phyloP scores from a whole-genome alignment of 2,888 invertebrate species.

The Chelonus formosanus region DNA sequence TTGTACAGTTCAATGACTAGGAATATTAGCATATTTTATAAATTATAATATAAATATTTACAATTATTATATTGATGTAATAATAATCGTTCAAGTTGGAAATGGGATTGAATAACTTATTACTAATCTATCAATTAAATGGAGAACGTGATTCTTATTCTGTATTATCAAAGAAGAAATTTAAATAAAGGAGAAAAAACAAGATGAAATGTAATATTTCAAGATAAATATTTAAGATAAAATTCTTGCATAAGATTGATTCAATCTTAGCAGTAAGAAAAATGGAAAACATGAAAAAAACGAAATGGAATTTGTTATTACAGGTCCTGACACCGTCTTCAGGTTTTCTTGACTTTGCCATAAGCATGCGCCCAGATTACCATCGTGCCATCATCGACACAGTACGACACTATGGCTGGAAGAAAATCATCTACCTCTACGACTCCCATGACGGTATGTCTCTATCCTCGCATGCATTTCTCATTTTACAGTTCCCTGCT shows the following conservation, averaged over 20 bases:
- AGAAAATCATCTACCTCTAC: conserved; percentile 87
- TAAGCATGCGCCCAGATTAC: conserved; percentile 95
- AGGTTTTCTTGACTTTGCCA: conserved; percentile 88
- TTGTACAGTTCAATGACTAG: no score
- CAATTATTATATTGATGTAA: no score
- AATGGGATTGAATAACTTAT: no score
- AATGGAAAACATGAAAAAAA: conserved; percentile 26
- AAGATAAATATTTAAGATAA: not conserved
- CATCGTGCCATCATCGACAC: conserved; percentile 95
- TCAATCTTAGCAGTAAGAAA: not conserved
- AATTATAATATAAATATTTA: no score
- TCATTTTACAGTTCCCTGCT: conserved; percentile 57
- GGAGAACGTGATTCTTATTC: no score
- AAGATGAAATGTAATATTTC: not conserved
- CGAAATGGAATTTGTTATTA: conserved; percentile 39
- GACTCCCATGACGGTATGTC: conserved; percentile 89
- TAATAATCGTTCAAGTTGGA: no score
- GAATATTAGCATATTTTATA: no score
- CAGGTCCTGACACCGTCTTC: conserved; percentile 88
- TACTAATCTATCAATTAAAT: no score
- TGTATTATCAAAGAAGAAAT: no score
- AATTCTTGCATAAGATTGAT: conserved; percentile 1
- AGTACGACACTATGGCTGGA: conserved; percentile 91
- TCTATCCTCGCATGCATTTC: conserved; percentile 52
- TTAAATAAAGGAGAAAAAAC: not conserved